Conservation (phyloP, 2,888 invertebrate genomes). For the Fragum fragum region DNA sequence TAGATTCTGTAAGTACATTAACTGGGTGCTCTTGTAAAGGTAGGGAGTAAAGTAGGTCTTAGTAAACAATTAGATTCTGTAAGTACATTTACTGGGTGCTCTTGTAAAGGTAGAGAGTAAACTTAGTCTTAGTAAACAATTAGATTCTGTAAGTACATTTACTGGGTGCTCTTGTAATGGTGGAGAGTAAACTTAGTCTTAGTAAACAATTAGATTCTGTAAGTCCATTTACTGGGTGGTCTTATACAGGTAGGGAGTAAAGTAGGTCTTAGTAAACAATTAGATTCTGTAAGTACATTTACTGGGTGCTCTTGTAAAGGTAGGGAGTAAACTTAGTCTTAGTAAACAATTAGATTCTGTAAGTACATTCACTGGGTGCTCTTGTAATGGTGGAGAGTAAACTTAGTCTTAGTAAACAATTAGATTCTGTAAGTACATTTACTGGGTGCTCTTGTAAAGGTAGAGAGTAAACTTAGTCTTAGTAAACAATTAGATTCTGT, state of each 20-base stretch:
- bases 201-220: conserved; percentile 86
- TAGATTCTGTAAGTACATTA: no score
- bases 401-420: not conserved
- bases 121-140: no score
- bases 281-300: conserved; percentile 79
- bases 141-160: no score
- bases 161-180: no score
- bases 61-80: no score
- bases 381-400: conserved; percentile 43
- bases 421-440: not conserved
- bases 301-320: conserved; percentile 81
- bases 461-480: no score
- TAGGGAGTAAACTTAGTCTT: not conserved
- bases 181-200: conserved; percentile 87
- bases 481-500: not conserved
- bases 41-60: no score
- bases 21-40: no score
- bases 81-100: no score
- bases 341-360: no score
- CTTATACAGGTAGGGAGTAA: conserved; percentile 89
- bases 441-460: not conserved
- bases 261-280: conserved; percentile 88
- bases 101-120: no score
- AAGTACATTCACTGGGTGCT: conserved; percentile 68
- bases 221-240: conserved; percentile 85